Conservation (phyloP, 2,888 invertebrate species). For the Cheiracanthium punctorium region DNA sequence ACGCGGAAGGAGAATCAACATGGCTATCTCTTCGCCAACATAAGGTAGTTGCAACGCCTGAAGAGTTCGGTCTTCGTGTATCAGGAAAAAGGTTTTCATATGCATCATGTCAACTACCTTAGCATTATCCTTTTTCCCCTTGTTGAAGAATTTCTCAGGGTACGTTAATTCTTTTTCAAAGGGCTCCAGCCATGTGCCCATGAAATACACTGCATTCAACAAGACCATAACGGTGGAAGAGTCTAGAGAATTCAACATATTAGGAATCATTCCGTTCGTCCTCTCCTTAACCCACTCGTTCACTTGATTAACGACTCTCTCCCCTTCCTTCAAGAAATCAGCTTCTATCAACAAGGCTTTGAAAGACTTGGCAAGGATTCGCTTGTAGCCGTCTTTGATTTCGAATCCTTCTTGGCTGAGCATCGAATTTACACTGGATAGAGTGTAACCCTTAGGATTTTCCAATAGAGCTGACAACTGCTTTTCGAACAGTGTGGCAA, state of each 20-base stretch:
- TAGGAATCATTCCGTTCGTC: constrained; percentile 42
- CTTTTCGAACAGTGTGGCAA: not conserved
- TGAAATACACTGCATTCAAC: constrained; percentile 78
- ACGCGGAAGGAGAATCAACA: no score
- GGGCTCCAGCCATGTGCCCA: constrained; percentile 76
- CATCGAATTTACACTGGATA: constrained; percentile 24
- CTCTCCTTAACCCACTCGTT: constrained; percentile 20
- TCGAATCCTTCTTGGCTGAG: constrained; percentile 19
- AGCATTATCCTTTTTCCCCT: constrained; percentile 21
- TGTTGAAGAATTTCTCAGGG: constrained; percentile 66
- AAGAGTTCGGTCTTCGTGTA: no score
- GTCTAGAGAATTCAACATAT: constrained; percentile 51
- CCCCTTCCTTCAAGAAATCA: constrained; percentile 42
- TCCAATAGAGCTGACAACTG: not conserved
- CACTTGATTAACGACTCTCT: constrained; percentile 7
- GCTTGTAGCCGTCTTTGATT: constrained; percentile 26
- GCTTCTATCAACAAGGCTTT: constrained; percentile 46
- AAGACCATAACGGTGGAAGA: constrained; percentile 75
- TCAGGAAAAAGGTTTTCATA: no score
- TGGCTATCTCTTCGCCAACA: constrained; percentile 33
- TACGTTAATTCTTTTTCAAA: constrained; percentile 74
- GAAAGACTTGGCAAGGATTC: constrained; percentile 34
- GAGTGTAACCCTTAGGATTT: constrained; percentile 18
- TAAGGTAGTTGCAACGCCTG: constrained; percentile 70
- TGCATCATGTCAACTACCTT: constrained; percentile 76